phyloP scores from a whole-genome alignment of 2,888 invertebrate genomes.

The Aricia artaxerxes region DNA sequence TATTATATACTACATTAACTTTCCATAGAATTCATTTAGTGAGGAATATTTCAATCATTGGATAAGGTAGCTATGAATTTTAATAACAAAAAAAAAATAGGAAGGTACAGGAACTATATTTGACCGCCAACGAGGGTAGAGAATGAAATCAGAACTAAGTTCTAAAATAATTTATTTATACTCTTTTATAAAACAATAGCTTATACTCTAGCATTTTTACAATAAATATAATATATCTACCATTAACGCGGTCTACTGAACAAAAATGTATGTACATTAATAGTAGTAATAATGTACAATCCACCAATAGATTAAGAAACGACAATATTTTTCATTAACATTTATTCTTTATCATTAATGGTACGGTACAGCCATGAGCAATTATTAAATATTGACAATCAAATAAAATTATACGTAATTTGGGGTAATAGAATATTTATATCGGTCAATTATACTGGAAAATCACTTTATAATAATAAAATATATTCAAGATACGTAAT shows the following conservation, averaged over 20 bases:
- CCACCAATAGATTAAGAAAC: background rate
- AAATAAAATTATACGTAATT: background rate
- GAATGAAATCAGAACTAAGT: slow-evolving; percentile 48
- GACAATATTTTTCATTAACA: background rate
- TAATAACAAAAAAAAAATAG: no score
- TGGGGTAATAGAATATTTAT: background rate
- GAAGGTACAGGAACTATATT: background rate
- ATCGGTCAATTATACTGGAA: background rate
- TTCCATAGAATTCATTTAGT: no score
- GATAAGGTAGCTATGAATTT: no score
- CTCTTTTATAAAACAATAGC: slow-evolving; percentile 77
- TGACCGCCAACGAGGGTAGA: background rate
- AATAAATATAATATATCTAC: slow-evolving; percentile 65
- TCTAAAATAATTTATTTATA: slow-evolving; percentile 78
- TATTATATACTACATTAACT: no score
- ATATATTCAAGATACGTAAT: no score
- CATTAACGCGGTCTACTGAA: slow-evolving; percentile 63
- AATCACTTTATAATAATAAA: no score
- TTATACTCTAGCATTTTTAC: slow-evolving; percentile 66
- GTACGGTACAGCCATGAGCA: background rate
- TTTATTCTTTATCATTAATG: background rate
- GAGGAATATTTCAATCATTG: no score
- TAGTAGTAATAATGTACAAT: slow-evolving; percentile 38
- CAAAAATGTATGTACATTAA: slow-evolving; percentile 57
- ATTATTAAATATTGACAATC: background rate